Percentiles rank a stretch among this genome's conserved stretches.
phyloP scores from a whole-genome alignment of 2,888 invertebrate genomes.

The Amiota communis region DNA sequence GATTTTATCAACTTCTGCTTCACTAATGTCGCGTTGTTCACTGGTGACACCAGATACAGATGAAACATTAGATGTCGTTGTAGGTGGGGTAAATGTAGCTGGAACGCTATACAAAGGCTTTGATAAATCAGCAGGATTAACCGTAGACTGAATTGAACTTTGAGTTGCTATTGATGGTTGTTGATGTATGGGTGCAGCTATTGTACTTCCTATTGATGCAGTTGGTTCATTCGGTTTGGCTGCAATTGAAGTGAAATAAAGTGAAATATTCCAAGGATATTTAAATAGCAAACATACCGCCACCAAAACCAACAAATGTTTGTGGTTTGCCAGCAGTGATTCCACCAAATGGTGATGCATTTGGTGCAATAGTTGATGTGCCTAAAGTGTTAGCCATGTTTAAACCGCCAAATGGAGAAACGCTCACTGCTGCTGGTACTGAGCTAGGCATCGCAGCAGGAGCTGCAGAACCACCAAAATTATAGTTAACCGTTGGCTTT shows the following conservation, averaged over 20 bases:
- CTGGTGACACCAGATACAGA: background rate
- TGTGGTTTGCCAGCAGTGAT: constrained; percentile 27
- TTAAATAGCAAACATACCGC: background rate
- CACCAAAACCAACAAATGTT: constrained; percentile 14
- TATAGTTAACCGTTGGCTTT: constrained; percentile 43
- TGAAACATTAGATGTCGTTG: background rate
- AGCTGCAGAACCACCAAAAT: constrained; percentile 34
- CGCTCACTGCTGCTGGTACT: constrained; percentile 27
- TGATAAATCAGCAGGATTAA: background rate
- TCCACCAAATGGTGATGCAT: constrained; percentile 40
- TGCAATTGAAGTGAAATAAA: constrained; percentile 12
- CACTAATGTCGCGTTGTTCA: constrained; percentile 30
- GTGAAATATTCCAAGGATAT: background rate
- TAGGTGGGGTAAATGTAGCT: constrained; percentile 61
- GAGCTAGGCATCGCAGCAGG: constrained; percentile 16
- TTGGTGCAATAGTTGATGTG: constrained; percentile 21
- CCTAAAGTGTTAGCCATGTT: constrained; percentile 20
- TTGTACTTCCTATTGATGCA: background rate
- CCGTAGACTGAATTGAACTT: constrained; percentile 8
- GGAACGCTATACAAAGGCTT: constrained; percentile 68
- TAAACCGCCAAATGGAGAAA: constrained; percentile 21
- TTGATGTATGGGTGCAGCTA: background rate
- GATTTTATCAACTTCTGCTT: constrained; percentile 64
- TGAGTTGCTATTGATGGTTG: constrained; percentile 28
- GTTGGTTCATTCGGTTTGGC: constrained; percentile 33